Conservation (phyloP, 1,140 invertebrate species). For the Patella vulgata region DNA sequence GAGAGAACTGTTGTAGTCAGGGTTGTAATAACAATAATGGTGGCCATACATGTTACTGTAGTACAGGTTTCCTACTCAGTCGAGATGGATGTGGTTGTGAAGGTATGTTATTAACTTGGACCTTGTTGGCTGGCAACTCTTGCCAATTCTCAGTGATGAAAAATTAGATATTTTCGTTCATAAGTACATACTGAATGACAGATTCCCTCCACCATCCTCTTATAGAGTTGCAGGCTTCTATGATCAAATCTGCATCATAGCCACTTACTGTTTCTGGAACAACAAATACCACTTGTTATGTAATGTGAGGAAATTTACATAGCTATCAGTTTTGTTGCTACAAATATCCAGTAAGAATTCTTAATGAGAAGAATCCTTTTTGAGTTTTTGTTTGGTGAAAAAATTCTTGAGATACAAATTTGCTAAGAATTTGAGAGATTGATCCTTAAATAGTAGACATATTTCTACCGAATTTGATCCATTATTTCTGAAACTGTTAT, state of each 20-base stretch:
- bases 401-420: too few relatives aligned
- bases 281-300: too few relatives aligned
- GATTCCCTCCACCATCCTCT: not conserved
- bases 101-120: conserved; percentile 38
- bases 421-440: too few relatives aligned
- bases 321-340: too few relatives aligned
- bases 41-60: conserved; percentile 55
- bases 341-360: too few relatives aligned
- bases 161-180: not conserved
- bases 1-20: conserved; percentile 68
- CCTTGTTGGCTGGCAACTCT: not conserved
- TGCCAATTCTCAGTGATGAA: not conserved
- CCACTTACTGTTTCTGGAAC: too few relatives aligned
- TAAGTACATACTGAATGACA: not conserved
- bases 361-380: too few relatives aligned
- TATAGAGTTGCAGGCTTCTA: not conserved
- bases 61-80: conserved; percentile 48
- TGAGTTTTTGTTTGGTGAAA: too few relatives aligned
- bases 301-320: too few relatives aligned
- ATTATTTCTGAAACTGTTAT: too few relatives aligned
- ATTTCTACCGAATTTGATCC: too few relatives aligned
- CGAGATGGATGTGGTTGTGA: conserved; percentile 54
- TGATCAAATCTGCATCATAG: not conserved
- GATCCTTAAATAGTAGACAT: too few relatives aligned
- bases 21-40: conserved; percentile 62